A percentile compares a stretch with the other conserved stretches of the same genome.
phyloP scores from a whole-genome alignment of 2,113 vertebrate genomes.

The Pedionomus torquatus region DNA sequence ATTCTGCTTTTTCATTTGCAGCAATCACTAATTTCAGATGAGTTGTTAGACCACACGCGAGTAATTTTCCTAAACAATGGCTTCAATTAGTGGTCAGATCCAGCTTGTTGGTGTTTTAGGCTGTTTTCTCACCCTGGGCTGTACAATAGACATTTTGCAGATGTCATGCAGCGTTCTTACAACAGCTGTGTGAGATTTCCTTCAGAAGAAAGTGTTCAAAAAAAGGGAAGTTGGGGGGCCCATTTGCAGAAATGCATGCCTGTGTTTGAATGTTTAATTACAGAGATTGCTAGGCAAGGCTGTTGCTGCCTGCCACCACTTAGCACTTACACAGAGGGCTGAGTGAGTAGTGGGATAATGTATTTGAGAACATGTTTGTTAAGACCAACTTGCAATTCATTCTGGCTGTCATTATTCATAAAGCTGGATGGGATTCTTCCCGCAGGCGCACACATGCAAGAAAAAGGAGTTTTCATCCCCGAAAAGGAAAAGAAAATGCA shows the following conservation, averaged over 20 bases:
- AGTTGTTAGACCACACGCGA: constrained; percentile 70
- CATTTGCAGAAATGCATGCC: constrained; percentile 48
- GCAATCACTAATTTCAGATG: constrained; percentile 69
- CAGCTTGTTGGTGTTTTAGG: constrained; percentile 70
- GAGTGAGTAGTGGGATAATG: constrained; percentile 43
- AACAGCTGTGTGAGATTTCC: constrained; percentile 72
- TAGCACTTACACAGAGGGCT: constrained; percentile 54
- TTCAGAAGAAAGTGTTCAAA: constrained; percentile 68
- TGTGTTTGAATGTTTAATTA: constrained; percentile 72
- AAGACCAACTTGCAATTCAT: constrained; percentile 57
- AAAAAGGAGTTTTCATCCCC: not conserved
- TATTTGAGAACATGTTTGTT: constrained; percentile 60
- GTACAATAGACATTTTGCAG: constrained; percentile 71
- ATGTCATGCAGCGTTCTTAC: constrained; percentile 60
- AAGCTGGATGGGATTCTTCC: constrained; percentile 13
- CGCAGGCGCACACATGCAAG: accelerated
- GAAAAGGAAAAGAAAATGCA: not conserved
- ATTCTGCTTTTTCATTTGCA: constrained; percentile 67
- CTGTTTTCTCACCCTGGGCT: constrained; percentile 53
- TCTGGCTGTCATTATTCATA: constrained; percentile 49
- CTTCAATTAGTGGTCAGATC: constrained; percentile 72
- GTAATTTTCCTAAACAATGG: constrained; percentile 73
- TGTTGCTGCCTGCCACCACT: constrained; percentile 55
- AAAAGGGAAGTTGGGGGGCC: constrained; percentile 62
- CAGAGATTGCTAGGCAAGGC: constrained; percentile 42